Evolutionary conservation across 2,888 invertebrate genomes (phyloP), one percentile per base, ranked within the genome.

Genomic region (Oligia latruncula): DNA sequence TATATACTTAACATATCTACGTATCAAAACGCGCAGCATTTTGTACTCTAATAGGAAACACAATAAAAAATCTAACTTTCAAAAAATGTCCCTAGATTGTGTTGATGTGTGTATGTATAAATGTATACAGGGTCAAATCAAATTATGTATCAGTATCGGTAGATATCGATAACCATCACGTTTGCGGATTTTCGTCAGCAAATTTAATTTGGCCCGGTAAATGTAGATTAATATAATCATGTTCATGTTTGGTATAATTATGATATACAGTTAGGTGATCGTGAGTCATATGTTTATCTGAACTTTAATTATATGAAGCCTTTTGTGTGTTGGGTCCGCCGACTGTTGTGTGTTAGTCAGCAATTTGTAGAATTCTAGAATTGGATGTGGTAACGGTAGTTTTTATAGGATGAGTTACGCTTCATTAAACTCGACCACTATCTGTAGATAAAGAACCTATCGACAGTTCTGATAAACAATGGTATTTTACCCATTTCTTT

Each of bases 281-380:
- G 43, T 86, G 87, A 86, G 40, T 86, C 85, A 87, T 52, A 46
- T 23, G 66, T 66, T 74, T 62, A 62, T 75, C n/a, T 58, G 84
- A 58, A 83, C 67, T 74, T 76, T 77, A 83, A 86, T 80, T 76
- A 52, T 82, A 64, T 40, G 78, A 86, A 78, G 74, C 68, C 72
- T 86, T 78, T 72, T 86, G 58, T 82, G 67, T 73, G 9, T 49
- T 73, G 35, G 17, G 29, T 71, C 58, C 52, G 66, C 43, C 35
- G 29, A 65, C 71, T 52, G 40, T 46, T 60, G 40, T 46, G 49
- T 70, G 49, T 85, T 83, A 72, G 60, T 81, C 82, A 81, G 72
- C 65, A 35, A 49, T 83, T 83, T 68, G 65, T 52, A n/a, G 64
- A 83, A 84, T 17, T 79, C 77, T 77, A 65, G 80, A 84, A 72